Conservation (phyloP, 2,797 vertebrate genomes). For the Euthynnus affinis region DNA sequence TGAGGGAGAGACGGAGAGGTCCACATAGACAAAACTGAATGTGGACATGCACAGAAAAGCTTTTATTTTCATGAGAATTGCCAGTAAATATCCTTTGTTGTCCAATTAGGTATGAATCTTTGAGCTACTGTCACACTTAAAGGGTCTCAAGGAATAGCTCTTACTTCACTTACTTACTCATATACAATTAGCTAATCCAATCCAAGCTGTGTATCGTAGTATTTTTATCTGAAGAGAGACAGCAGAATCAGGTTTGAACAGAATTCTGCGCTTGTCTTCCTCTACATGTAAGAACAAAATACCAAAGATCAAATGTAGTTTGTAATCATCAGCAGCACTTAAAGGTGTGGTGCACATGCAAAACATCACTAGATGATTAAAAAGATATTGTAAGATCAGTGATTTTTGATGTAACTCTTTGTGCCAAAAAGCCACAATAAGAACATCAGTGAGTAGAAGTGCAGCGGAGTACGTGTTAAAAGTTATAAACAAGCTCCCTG, state of each 20-base stretch:
- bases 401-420: neutral
- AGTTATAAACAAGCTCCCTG: too few species aligned
- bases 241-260: too few species aligned
- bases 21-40: neutral
- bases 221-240: neutral
- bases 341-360: too few species aligned
- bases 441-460: too few species aligned
- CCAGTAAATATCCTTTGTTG: slow-evolving; percentile 30
- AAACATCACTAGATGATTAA: too few species aligned
- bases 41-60: neutral
- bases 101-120: slow-evolving; percentile 26
- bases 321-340: too few species aligned
- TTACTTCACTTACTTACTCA: neutral
- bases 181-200: neutral
- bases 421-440: too few species aligned
- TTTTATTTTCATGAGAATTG: neutral
- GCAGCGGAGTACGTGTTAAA: too few species aligned
- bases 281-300: too few species aligned
- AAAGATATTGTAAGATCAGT: too few species aligned
- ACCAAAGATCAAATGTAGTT: too few species aligned
- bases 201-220: neutral
- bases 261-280: too few species aligned
- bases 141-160: neutral
- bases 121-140: slow-evolving; percentile 10
- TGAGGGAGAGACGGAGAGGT: slow-evolving; percentile 11